These are phyloP conservation scores for Parochlus steinenii DNA, from an alignment of 2,888 invertebrate species.

Conservation along the genomic window DNA sequence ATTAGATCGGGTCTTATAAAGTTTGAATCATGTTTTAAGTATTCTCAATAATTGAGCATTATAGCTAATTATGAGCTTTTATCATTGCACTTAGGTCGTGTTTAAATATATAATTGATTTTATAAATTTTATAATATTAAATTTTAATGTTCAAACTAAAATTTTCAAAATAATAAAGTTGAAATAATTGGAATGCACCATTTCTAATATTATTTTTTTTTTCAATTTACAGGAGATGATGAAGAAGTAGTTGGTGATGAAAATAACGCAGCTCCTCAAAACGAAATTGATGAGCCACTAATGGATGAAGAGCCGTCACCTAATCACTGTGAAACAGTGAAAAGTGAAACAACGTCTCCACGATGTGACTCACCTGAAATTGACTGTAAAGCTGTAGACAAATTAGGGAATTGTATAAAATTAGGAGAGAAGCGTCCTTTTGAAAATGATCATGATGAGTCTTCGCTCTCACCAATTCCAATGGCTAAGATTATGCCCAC, in stretches of 20 bases:
- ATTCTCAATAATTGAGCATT: no score
- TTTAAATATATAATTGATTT: slow-evolving; percentile 4
- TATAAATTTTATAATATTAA: neutral
- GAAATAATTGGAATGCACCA: neutral
- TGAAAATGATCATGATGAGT: slow-evolving; percentile 15
- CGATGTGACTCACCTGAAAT: slow-evolving; percentile 28
- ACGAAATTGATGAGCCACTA: slow-evolving; percentile 1
- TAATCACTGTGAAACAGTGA: slow-evolving; percentile 31
- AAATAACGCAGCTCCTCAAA: neutral
- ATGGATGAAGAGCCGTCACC: neutral
- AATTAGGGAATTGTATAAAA: neutral
- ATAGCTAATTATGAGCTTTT: no score
- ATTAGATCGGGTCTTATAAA: no score
- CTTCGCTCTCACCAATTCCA: slow-evolving; percentile 27
- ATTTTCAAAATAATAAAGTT: neutral
- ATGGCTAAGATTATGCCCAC: slow-evolving; percentile 34
- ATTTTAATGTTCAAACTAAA: slow-evolving; percentile 1
- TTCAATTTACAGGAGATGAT: slow-evolving; percentile 7
- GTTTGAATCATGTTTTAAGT: no score
- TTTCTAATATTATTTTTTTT: slow-evolving; percentile 1
- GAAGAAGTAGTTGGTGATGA: slow-evolving; percentile 8
- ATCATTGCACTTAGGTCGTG: neutral
- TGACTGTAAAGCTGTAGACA: slow-evolving; percentile 35
- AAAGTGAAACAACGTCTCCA: slow-evolving; percentile 44
- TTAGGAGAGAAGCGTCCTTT: slow-evolving; percentile 3